Evolutionary conservation across 1,140 invertebrate species (phyloP), one percentile per base, ranked within the genome.

Genomic region (Holotrichia oblita): DNA sequence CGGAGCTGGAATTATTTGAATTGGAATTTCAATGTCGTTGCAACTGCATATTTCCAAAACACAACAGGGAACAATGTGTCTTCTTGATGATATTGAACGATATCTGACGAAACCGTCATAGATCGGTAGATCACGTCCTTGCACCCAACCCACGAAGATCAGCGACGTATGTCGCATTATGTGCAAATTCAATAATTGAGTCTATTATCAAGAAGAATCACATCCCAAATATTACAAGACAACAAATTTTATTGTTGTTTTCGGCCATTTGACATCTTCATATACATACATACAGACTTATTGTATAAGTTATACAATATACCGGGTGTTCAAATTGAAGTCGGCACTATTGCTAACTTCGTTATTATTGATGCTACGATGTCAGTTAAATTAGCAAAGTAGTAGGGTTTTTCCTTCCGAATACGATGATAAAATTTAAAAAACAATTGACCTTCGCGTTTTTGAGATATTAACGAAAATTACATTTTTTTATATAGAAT

Each of bases 131-230:
- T 41, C 78, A 76, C 42, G 73, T 48, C 78, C 78, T 79, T 79
- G 78, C 73, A 72, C 78, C 78, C 73, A 61, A 73, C 74, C 79
- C 75, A 77, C 79, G 64, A 76, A 75, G 81, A 79, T 80, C 80
- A 82, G 73, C 79, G 77, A 78, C 80, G 81, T 82, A 80, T 80
- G 80, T 82, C 80, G 80, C 77, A 82, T 80, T 81, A 81, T 81
- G 81, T 82, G 80, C 79, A 82, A 81, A 81, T 81, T 79, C 79
- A 79, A 81, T 80, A 81, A 82, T 80, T 81, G 79, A 73, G 81
- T 80, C 81, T 79, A 79, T 80, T 78, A 82, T 82, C 80, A 77
- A 10, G 10, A 48, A 17, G 44, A 17, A 48, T 48, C 10, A 48
- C n/a, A n/a, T n/a, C n/a, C 44, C n/a, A 17, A 17, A 48, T 48